These are phyloP conservation scores for Salvator merianae DNA, from an alignment of 2,113 vertebrate genomes.

Conservation along the genomic window DNA sequence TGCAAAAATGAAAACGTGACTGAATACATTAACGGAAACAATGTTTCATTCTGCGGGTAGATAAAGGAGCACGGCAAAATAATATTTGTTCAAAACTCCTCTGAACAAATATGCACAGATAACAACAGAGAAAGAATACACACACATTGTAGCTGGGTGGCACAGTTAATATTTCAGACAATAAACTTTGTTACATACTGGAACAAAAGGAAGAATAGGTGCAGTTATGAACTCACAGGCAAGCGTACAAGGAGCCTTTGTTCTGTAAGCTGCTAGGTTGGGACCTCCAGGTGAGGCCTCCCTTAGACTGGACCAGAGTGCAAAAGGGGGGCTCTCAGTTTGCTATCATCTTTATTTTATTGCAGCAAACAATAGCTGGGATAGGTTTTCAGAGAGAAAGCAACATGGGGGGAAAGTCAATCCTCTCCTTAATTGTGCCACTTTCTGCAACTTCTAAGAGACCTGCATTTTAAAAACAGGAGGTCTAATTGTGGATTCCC, in stretches of 20 bases:
- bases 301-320: no score
- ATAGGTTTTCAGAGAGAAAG: no score
- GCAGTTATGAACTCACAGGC: background rate
- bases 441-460: no score
- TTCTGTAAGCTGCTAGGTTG: no score
- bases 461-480: background rate
- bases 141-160: background rate
- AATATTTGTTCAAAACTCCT: conserved; percentile 50
- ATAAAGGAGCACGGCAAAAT: conserved; percentile 45
- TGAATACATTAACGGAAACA: conserved; percentile 47
- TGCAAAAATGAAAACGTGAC: conserved; percentile 46
- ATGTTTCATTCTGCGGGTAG: conserved; percentile 29
- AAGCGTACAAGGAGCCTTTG: background rate
- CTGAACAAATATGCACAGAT: conserved; percentile 41
- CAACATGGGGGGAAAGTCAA: background rate
- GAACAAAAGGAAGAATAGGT: background rate
- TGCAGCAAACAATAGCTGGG: no score
- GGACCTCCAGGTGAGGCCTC: no score
- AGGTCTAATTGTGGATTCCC: background rate
- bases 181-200: conserved; percentile 40
- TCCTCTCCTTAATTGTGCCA: no score
- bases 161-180: conserved; percentile 42
- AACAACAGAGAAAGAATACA: conserved; percentile 46
- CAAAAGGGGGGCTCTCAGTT: no score
- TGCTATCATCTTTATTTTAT: no score